Evolutionary conservation across 2,888 invertebrate species (phyloP).

Genomic region (Pterostichus niger): DNA sequence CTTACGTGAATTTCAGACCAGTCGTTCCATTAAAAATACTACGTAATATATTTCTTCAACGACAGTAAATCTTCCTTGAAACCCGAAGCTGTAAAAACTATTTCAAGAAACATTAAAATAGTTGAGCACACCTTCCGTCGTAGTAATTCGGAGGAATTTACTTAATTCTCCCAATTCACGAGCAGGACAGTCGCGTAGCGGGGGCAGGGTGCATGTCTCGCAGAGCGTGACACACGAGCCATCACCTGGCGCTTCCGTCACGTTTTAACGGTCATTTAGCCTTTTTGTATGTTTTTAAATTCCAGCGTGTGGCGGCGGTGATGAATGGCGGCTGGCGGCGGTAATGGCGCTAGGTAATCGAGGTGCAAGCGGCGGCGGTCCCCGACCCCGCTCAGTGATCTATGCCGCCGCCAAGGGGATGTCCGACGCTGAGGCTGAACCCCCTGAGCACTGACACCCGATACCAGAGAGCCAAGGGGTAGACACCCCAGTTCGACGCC

Average conservation of each 20-base stretch:
- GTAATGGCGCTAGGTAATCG: conserved; percentile 69
- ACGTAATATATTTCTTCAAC: conserved; percentile 35
- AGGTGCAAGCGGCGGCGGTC: conserved; percentile 60
- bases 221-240: conserved; percentile 23
- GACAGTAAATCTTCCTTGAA: conserved; percentile 32
- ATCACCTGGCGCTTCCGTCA: neutral
- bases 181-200: neutral
- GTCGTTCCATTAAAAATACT: conserved; percentile 53
- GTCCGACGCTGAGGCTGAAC: neutral
- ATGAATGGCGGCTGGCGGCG: conserved; percentile 67
- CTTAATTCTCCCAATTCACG: conserved; percentile 47
- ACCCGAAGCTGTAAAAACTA: conserved; percentile 28
- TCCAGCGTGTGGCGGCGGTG: conserved; percentile 67
- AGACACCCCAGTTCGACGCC: conserved; percentile 43
- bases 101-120: conserved; percentile 45
- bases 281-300: conserved; percentile 69
- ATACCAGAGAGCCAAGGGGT: conserved; percentile 32
- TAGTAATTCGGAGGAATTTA: conserved; percentile 46
- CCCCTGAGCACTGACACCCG: conserved; percentile 3
- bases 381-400: conserved; percentile 4
- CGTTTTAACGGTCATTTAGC: conserved; percentile 69
- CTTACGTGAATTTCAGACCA: conserved; percentile 5
- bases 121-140: conserved; percentile 15
- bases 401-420: conserved; percentile 14
- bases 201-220: neutral